Conservation (phyloP, 2,113 vertebrate genomes). For the Hirundichthys speculiger region DNA sequence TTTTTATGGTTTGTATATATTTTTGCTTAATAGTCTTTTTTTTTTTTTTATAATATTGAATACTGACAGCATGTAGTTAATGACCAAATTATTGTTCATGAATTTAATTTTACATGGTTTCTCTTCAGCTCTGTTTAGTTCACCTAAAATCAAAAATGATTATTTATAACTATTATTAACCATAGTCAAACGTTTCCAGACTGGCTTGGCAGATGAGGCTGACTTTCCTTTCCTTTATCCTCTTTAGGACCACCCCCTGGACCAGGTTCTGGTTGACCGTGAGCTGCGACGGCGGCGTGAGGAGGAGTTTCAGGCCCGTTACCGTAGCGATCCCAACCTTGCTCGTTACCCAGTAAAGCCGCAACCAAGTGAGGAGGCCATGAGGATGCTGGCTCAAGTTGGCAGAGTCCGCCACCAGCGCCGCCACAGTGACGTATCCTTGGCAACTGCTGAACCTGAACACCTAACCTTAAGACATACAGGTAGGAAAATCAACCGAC, state of each 20-base stretch:
- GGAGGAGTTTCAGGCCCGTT: constrained; percentile 90
- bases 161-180: too few species aligned
- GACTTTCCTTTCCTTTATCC: background rate
- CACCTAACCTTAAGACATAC: constrained; percentile 21
- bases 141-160: too few species aligned
- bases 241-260: constrained; percentile 48
- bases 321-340: constrained; percentile 95
- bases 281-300: constrained; percentile 84
- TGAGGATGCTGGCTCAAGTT: constrained; percentile 93
- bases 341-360: constrained; percentile 93
- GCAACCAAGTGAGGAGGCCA: constrained; percentile 92
- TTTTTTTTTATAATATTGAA: too few species aligned
- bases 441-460: constrained; percentile 81
- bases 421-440: constrained; percentile 88
- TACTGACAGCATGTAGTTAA: too few species aligned
- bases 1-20: too few species aligned
- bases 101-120: background rate
- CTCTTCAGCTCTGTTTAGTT: too few species aligned
- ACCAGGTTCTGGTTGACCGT: constrained; percentile 63
- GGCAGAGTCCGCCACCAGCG: constrained; percentile 92
- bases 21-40: too few species aligned
- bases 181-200: too few species aligned
- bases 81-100: too few species aligned
- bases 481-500: constrained; percentile 11
- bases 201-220: too few species aligned